phyloP scores from a whole-genome alignment of 1,140 invertebrate species.

The Phortica variegata region DNA sequence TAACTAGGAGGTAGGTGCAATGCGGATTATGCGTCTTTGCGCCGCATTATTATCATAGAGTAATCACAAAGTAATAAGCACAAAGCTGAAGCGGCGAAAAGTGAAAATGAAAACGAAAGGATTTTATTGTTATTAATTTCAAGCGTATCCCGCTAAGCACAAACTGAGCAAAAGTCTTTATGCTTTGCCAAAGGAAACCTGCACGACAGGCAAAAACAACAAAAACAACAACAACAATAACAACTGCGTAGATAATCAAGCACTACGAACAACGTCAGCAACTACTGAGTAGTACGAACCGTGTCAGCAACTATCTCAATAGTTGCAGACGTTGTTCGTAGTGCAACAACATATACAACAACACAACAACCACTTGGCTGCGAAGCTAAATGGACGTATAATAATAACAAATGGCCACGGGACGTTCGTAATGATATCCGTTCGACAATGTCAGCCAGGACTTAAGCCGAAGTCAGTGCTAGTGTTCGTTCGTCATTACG shows the following conservation, averaged over 20 bases:
- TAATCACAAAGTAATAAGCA: too few relatives aligned
- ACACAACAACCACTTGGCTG: too few relatives aligned
- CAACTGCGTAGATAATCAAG: too few relatives aligned
- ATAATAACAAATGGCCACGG: neutral
- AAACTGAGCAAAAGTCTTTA: neutral
- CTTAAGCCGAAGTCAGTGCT: constrained; percentile 4
- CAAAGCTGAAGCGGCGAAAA: constrained; percentile 10
- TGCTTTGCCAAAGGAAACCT: neutral
- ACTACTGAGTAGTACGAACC: neutral
- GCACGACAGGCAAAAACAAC: neutral
- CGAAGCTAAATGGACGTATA: neutral
- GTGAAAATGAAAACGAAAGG: constrained; percentile 29
- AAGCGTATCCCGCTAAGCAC: neutral
- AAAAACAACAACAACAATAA: neutral
- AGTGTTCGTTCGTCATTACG: constrained; percentile 1
- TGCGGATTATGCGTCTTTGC: too few relatives aligned
- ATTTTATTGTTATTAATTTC: constrained; percentile 27
- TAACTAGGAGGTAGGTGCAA: too few relatives aligned
- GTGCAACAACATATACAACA: too few relatives aligned
- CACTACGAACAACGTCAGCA: neutral
- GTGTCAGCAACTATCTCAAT: too few relatives aligned
- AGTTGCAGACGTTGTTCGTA: too few relatives aligned
- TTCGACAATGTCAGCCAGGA: constrained; percentile 1
- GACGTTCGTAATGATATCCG: constrained; percentile 1
- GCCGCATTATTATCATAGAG: too few relatives aligned